Percentiles rank a stretch among this genome's conserved stretches.
phyloP scores from a whole-genome alignment of 2,797 vertebrate species.

The Intellagama lesueurii region DNA sequence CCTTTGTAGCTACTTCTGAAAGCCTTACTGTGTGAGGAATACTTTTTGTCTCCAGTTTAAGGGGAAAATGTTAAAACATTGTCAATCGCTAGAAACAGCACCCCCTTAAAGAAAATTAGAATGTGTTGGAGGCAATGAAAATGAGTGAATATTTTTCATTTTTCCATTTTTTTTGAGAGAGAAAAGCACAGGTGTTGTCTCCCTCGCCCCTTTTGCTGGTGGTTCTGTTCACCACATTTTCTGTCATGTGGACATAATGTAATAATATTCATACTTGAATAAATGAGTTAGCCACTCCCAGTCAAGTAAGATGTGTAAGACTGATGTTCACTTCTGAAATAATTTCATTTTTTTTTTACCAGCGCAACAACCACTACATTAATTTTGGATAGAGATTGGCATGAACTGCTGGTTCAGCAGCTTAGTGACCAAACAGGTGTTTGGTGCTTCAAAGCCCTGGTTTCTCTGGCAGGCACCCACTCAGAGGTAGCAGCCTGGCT shows the following conservation, averaged over 20 bases:
- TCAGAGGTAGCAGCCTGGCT: no score
- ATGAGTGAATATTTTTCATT: background rate
- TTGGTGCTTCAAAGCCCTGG: no score
- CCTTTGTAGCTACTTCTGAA: background rate
- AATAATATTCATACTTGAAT: background rate
- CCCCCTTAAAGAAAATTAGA: background rate
- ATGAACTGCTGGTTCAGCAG: no score
- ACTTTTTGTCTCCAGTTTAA: background rate
- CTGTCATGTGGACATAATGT: background rate
- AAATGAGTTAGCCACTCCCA: background rate
- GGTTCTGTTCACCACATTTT: background rate
- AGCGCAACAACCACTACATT: constrained; percentile 38
- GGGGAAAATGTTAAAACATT: no score
- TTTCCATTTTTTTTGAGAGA: background rate
- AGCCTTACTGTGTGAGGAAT: background rate
- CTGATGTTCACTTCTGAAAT: background rate
- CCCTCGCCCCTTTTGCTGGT: background rate
- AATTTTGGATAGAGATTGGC: constrained; percentile 4
- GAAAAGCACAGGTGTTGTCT: background rate
- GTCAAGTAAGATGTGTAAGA: background rate
- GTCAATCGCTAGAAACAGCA: background rate
- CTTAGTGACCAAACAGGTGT: no score
- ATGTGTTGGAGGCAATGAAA: background rate
- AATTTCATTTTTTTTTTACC: background rate
- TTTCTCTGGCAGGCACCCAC: no score